Evolutionary conservation across 2,888 invertebrate genomes (phyloP).

Genomic region (Hirudinaria manillensis): DNA sequence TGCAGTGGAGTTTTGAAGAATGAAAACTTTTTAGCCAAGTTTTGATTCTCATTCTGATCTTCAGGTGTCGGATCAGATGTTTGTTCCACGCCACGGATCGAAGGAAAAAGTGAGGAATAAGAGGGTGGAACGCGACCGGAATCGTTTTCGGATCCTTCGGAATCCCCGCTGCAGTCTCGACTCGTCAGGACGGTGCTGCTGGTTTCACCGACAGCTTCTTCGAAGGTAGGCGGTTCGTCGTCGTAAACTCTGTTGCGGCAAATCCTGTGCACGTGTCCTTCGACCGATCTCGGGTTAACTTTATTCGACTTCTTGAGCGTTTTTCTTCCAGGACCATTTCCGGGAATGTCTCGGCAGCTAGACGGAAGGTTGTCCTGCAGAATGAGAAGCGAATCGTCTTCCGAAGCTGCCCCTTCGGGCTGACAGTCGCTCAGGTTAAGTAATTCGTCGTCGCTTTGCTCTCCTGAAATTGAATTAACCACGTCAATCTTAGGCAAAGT

Average conservation of each 20-base stretch:
- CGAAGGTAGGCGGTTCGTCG: not conserved
- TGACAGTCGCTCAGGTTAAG: too few relatives aligned
- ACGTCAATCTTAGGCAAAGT: too few relatives aligned
- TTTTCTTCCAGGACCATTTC: not conserved
- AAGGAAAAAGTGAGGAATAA: conserved; percentile 8
- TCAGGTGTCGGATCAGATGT: not conserved
- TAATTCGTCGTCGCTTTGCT: too few relatives aligned
- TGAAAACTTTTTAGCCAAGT: not conserved
- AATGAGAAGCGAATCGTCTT: not conserved
- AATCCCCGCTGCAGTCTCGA: not conserved
- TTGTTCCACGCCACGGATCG: not conserved
- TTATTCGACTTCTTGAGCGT: too few relatives aligned
- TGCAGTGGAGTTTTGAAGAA: not conserved
- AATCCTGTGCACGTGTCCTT: too few relatives aligned
- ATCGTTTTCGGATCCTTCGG: not conserved
- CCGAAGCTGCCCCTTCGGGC: not conserved
- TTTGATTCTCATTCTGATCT: not conserved
- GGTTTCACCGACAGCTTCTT: not conserved
- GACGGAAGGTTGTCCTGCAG: not conserved
- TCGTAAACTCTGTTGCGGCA: not conserved
- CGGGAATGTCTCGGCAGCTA: not conserved
- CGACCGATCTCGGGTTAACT: too few relatives aligned
- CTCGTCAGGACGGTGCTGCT: not conserved
- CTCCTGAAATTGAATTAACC: too few relatives aligned
- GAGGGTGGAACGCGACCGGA: conserved; percentile 4